Conservation (phyloP, 2,113 vertebrate species). For the Lophura nycthemera region DNA sequence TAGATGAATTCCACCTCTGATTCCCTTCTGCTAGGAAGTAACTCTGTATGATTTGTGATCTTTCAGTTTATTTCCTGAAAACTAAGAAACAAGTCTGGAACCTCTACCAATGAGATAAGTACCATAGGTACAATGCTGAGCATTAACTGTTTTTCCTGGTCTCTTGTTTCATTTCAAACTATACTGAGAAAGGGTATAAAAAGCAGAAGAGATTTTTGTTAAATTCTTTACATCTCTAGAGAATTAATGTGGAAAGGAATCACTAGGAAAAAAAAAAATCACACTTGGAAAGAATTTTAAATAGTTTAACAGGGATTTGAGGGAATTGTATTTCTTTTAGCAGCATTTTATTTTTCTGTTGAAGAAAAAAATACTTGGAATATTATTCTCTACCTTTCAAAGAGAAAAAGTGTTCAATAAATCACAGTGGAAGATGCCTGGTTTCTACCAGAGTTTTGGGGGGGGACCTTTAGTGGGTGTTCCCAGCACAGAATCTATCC, state of each 20-base stretch:
- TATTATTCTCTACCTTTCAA: neutral
- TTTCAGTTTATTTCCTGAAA: neutral
- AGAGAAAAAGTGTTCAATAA: neutral
- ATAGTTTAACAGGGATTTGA: neutral
- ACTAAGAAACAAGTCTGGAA: neutral
- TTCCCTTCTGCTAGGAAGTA: neutral
- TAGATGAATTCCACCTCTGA: neutral
- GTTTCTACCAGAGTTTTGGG: neutral
- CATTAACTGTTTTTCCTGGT: neutral
- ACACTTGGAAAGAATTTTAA: neutral
- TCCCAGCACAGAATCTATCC: neutral
- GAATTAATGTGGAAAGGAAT: neutral
- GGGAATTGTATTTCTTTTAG: neutral
- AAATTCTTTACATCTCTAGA: neutral
- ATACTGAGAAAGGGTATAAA: neutral
- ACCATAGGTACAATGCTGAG: neutral
- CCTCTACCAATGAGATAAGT: neutral
- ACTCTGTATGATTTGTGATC: neutral
- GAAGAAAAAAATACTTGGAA: neutral
- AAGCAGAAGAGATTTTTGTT: neutral
- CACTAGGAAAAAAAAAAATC: neutral
- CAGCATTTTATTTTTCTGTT: neutral
- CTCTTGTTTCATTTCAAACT: neutral
- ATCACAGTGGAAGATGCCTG: rapidly evolving
- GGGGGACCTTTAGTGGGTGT: rapidly evolving